phyloP scores from a whole-genome alignment of 2,113 vertebrate species.

The Siphamia tubifer region DNA sequence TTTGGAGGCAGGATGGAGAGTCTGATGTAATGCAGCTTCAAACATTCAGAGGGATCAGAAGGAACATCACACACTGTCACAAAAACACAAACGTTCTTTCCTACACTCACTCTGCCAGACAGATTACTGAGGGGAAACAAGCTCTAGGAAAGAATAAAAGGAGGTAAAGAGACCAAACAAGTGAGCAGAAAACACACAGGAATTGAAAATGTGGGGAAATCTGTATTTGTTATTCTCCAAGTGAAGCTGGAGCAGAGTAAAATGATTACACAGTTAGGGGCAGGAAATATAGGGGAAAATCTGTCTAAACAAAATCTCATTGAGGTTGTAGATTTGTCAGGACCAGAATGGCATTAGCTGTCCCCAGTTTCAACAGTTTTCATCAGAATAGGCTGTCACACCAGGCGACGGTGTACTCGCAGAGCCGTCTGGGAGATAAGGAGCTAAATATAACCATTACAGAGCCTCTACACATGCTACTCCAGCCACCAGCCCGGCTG shows the following conservation, averaged over 20 bases:
- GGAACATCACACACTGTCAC: slow-evolving; percentile 51
- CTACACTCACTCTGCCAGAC: slow-evolving; percentile 33
- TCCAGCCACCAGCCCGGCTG: slow-evolving; percentile 48
- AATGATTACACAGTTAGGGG: not conserved
- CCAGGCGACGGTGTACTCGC: slow-evolving; percentile 48
- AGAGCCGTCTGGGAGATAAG: slow-evolving; percentile 58
- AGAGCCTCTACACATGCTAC: slow-evolving; percentile 44
- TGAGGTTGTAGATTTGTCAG: slow-evolving; percentile 6
- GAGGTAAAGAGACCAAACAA: slow-evolving; percentile 11
- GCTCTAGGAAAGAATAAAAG: slow-evolving; percentile 27
- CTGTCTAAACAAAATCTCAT: slow-evolving; percentile 12
- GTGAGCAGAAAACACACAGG: slow-evolving; percentile 13
- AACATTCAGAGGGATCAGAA: slow-evolving; percentile 57
- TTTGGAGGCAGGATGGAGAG: slow-evolving; percentile 42
- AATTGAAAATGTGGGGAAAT: not conserved
- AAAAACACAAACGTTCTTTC: slow-evolving; percentile 22
- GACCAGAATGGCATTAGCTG: slow-evolving; percentile 31
- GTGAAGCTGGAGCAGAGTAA: not conserved
- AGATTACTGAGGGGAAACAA: slow-evolving; percentile 33
- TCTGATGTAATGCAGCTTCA: slow-evolving; percentile 70
- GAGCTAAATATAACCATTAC: slow-evolving; percentile 72
- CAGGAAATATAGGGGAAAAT: not conserved
- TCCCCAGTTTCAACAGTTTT: slow-evolving; percentile 37
- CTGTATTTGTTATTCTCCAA: not conserved
- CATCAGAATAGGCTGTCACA: slow-evolving; percentile 38